phyloP scores from a whole-genome alignment of 2,797 vertebrate genomes.

The Geotria australis region DNA sequence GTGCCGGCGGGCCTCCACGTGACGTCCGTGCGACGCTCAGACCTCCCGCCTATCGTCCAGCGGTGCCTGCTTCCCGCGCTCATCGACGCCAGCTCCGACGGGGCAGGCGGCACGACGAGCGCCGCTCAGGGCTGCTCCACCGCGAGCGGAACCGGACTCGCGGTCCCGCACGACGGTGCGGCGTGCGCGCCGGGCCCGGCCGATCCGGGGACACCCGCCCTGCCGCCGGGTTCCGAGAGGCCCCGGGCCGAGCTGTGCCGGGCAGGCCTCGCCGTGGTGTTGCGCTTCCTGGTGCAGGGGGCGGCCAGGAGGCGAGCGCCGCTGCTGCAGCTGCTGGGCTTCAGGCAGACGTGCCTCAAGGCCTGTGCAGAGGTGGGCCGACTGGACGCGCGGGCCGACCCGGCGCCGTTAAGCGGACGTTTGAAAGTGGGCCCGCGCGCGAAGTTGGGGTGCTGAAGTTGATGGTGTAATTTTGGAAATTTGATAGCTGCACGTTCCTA shows the following conservation, averaged over 20 bases:
- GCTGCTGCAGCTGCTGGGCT: constrained; percentile 43
- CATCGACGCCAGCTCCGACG: too few species aligned
- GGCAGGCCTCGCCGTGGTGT: constrained; percentile 64
- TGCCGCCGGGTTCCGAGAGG: neutral
- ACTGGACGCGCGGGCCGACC: too few species aligned
- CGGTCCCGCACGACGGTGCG: constrained; percentile 18
- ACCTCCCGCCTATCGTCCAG: constrained; percentile 30
- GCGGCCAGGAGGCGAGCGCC: constrained; percentile 28
- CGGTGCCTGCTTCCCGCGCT: constrained; percentile 40
- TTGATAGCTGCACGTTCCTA: too few species aligned
- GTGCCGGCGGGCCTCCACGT: constrained; percentile 10
- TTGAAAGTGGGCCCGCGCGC: too few species aligned
- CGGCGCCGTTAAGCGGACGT: too few species aligned
- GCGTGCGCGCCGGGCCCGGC: too few species aligned
- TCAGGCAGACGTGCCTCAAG: constrained; percentile 92
- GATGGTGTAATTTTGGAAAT: too few species aligned
- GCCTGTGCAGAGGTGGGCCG: constrained; percentile 61
- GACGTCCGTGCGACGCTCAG: constrained; percentile 11
- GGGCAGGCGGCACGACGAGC: too few species aligned
- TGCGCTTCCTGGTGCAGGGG: constrained; percentile 40
- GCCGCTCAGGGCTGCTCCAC: too few species aligned
- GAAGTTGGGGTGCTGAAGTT: too few species aligned
- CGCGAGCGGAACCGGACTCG: neutral
- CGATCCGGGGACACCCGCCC: neutral
- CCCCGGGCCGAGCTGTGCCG: constrained; percentile 22